Conservation (phyloP, 2,113 vertebrate genomes). For the Agelaius tricolor region DNA sequence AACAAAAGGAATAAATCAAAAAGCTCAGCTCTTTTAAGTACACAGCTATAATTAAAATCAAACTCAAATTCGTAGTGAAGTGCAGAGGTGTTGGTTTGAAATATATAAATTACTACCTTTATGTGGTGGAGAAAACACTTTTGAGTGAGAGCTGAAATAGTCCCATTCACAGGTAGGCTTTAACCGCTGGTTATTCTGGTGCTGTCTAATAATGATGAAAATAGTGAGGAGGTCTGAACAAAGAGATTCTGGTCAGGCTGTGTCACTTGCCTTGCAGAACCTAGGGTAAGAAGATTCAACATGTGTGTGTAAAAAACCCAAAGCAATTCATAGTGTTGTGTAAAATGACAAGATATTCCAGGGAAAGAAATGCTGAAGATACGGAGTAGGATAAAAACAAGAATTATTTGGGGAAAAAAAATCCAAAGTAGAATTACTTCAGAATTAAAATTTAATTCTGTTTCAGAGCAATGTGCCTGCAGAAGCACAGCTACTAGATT, state of each 20-base stretch:
- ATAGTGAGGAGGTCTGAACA: neutral
- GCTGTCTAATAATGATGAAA: neutral
- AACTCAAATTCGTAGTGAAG: neutral
- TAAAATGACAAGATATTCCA: neutral
- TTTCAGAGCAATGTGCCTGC: neutral
- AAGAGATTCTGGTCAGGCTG: neutral
- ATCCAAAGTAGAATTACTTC: neutral
- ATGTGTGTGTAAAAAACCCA: neutral
- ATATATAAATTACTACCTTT: neutral
- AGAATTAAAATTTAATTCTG: neutral
- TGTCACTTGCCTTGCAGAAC: neutral
- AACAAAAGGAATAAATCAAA: neutral
- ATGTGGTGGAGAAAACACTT: neutral
- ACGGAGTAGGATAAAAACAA: neutral
- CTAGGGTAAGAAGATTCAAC: neutral
- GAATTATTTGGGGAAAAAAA: neutral
- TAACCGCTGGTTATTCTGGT: neutral
- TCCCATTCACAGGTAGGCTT: neutral
- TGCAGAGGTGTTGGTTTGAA: neutral
- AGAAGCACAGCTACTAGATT: neutral
- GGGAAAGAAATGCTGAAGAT: neutral
- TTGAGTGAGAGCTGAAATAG: neutral
- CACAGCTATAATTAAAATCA: neutral
- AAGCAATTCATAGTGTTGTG: neutral
- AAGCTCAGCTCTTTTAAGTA: neutral